These are phyloP conservation scores for Linnaemya tessellans DNA, from an alignment of 2,888 invertebrate species.

Conservation along the genomic window DNA sequence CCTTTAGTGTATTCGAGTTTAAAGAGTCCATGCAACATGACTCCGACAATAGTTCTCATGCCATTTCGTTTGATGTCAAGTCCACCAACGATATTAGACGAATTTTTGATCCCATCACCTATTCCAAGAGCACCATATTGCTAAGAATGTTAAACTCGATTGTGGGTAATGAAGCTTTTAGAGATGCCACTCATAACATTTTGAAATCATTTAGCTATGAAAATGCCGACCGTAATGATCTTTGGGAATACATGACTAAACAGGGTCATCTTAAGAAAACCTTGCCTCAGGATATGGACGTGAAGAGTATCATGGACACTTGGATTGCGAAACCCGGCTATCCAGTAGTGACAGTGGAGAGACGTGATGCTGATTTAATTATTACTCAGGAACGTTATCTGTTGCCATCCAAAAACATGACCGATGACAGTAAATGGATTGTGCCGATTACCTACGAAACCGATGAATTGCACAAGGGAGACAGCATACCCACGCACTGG, in stretches of 20 bases:
- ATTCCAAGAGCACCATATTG: conserved; percentile 89
- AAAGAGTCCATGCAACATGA: conserved; percentile 86
- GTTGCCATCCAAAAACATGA: conserved; percentile 78
- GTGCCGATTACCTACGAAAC: conserved; percentile 82
- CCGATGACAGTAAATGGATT: conserved; percentile 81
- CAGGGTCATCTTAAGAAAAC: conserved; percentile 84
- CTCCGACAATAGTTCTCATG: conserved; percentile 86
- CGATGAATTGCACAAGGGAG: conserved; percentile 78
- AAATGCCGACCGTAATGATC: conserved; percentile 86
- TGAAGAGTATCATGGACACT: conserved; percentile 87
- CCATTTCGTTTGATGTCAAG: conserved; percentile 86
- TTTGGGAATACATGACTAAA: conserved; percentile 87
- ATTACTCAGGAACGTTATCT: conserved; percentile 81
- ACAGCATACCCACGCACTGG: conserved; percentile 81
- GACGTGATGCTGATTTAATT: conserved; percentile 81
- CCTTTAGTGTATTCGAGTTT: conserved; percentile 85
- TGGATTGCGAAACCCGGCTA: conserved; percentile 89
- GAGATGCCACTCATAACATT: conserved; percentile 84
- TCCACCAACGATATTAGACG: conserved; percentile 86
- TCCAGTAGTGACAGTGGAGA: conserved; percentile 86
- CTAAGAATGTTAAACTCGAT: conserved; percentile 89
- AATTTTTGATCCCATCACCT: conserved; percentile 89
- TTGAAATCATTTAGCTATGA: conserved; percentile 84
- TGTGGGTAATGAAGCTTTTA: conserved; percentile 86
- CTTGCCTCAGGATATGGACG: conserved; percentile 82